Base-by-base conservation (phyloP, 2,113 vertebrate genomes). In the Tenrec ecaudatus region DNA sequence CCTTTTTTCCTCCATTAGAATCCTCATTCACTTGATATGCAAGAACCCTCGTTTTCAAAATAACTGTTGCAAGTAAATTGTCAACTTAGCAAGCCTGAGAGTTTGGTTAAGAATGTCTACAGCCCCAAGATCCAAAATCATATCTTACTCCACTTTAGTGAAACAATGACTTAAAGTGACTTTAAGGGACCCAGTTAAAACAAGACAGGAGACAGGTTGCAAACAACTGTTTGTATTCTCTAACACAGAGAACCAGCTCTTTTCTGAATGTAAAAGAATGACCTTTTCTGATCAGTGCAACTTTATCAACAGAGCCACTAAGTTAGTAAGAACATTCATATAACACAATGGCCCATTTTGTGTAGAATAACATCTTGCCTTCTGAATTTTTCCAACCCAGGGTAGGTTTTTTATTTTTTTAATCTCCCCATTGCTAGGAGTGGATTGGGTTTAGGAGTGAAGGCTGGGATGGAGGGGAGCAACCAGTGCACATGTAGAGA, bases 21-120 rank as follows among this genome's bases (percentile, higher is more conserved):
- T 86, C 33, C 27, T 91, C 79, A 90, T 71, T 91, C 77, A 75
- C 88, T 91, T 94, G 40, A 93, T 89, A 93, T 89, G 19, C 86
- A 86, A 89, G 88, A 95, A 77, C 36, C 60, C 29, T 92, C 62
- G 79, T 86, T n/a, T 47, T 93, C 83, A 47, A 43, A 89, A 94
- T 36, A 92, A 87, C 86, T 95, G 36, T 91, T 93, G 82, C 22
- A 90, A 87, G 80, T 94, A 95, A 89, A 43, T 57, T 58, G 57
- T 82, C 60, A 33, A 71, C 60, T 3, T 81, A 93, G 71, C 78
- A 40, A 76, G 14, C 71, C 84, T 92, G 62, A 47, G 91, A 94
- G 78, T 92, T 96, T 91, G 43, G 20, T 87, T 89, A 94, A 96
- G 68, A 36, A 36, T 92, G 88, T 64, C 47, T 90, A 33, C 25